Evolutionary conservation across 2,888 invertebrate species (phyloP), one percentile per base, ranked within the genome.

Genomic region (Eupithecia abbreviata): DNA sequence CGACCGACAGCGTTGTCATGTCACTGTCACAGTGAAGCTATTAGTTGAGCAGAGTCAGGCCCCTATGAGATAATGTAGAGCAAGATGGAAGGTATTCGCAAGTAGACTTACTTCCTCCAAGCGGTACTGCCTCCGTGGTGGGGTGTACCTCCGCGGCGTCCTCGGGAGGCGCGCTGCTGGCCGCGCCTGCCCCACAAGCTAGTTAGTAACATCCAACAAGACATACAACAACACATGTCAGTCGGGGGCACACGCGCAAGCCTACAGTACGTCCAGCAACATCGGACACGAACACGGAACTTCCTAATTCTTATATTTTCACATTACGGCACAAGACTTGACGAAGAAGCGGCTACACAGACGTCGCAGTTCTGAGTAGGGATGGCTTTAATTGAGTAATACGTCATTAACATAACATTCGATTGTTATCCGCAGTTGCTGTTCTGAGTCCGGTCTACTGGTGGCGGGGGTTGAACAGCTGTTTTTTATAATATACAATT

Each of bases 141-240:
- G 62, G 4, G 18, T 30, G 12, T 3, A 12, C 30, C n/a, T 30
- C 30, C 10, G 62, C 4, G 18, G 18, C 62, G 4, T 62, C 62
- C 62, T 62, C 62, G 62, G 62, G 62, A 3, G 62, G 10, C 62
- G 62, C 30, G 3, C 30, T 12, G 62, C 30, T 62, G 30, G 62
- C 62, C 62, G 62, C 30, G 62, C 62, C 62, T 62, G 62, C 62
- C 62, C 62, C 62, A 62, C 62, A 62, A 62, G 62, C 10, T 30
- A 10, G 62, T 62, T 62, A 62, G 62, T 62, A 62, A 62, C 62
- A 62, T 62, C 12, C 62, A 62, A 58, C 51, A 15, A 55, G 55
- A 55, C 55, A 55, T n/a, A 62, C 71, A 71, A 70, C 77, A 78
- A 75, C 41, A 71, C 72, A 77, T 55, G 7, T 69, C 62, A 62